Percentiles rank a stretch among this genome's conserved stretches.
Evolutionary conservation across 2,113 vertebrate species (phyloP).

Genomic region (Anguilla rostrata): DNA sequence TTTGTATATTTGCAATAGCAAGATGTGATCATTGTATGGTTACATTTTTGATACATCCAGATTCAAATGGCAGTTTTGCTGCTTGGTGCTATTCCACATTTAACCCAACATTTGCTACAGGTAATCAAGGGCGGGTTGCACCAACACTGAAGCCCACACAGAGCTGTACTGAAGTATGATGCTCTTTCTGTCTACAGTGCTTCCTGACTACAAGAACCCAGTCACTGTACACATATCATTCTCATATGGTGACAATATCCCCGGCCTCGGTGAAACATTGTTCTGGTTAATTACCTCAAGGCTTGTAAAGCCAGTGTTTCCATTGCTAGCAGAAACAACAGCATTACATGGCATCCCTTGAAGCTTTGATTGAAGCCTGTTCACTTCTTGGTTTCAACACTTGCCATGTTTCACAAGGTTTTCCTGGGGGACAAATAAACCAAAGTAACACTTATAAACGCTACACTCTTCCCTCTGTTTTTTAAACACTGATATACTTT

Average conservation of each 20-base stretch:
- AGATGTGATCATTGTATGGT: background rate
- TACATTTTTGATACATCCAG: background rate
- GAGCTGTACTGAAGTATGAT: background rate
- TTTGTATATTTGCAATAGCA: background rate
- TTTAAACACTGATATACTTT: background rate
- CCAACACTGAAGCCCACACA: too few species aligned
- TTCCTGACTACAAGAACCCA: slow-evolving; percentile 27
- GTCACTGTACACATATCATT: background rate
- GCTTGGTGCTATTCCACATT: background rate
- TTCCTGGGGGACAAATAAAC: slow-evolving; percentile 2
- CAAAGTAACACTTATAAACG: background rate
- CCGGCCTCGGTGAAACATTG: slow-evolving; percentile 20
- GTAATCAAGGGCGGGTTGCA: too few species aligned
- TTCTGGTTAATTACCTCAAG: slow-evolving; percentile 29
- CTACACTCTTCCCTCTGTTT: background rate
- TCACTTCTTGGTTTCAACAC: background rate
- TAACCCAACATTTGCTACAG: too few species aligned
- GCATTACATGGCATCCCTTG: slow-evolving; percentile 18
- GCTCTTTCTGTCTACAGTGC: slow-evolving; percentile 17
- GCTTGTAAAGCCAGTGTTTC: slow-evolving; percentile 27
- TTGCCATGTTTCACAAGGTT: background rate
- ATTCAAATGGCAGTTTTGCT: background rate
- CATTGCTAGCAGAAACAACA: slow-evolving; percentile 7
- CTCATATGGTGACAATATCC: slow-evolving; percentile 19
- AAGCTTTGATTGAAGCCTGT: slow-evolving; percentile 22